phyloP scores from a whole-genome alignment of 2,797 vertebrate species.

The Eurystomus glaucurus region DNA sequence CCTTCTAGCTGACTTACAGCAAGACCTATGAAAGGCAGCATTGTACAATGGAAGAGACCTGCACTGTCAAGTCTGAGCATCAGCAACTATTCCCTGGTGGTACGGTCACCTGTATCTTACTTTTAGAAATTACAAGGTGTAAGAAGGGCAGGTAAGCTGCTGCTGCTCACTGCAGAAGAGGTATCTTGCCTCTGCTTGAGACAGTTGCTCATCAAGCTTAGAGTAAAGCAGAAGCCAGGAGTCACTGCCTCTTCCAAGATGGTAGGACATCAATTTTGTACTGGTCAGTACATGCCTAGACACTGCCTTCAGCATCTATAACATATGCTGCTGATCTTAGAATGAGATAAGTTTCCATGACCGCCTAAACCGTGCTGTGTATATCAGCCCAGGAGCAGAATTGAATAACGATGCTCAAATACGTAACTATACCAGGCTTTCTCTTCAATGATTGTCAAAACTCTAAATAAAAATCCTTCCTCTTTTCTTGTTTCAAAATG shows the following conservation, averaged over 20 bases:
- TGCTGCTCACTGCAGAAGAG: not conserved
- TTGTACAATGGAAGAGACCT: not conserved
- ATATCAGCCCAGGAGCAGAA: not conserved
- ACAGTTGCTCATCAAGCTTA: not conserved
- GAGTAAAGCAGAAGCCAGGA: not conserved
- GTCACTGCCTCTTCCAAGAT: not conserved
- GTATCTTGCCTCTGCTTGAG: not conserved
- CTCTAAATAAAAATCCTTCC: not conserved
- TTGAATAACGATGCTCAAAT: not conserved
- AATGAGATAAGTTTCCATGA: not conserved
- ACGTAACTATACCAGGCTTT: accelerated
- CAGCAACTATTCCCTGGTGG: not conserved
- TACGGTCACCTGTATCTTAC: not conserved
- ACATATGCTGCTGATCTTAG: not conserved
- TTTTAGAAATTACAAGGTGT: not conserved
- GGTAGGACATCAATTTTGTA: not conserved
- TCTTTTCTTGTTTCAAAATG: not conserved
- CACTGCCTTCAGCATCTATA: not conserved
- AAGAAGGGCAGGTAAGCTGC: not conserved
- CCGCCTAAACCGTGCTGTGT: not conserved
- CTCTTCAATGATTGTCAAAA: not conserved
- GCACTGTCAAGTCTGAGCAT: not conserved
- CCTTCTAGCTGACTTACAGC: not conserved
- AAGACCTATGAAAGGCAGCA: not conserved
- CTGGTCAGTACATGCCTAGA: not conserved